A percentile compares a stretch with the other conserved stretches of the same genome.
Conservation (phyloP, 2,797 vertebrate species). For the Tarsius wallacei region DNA sequence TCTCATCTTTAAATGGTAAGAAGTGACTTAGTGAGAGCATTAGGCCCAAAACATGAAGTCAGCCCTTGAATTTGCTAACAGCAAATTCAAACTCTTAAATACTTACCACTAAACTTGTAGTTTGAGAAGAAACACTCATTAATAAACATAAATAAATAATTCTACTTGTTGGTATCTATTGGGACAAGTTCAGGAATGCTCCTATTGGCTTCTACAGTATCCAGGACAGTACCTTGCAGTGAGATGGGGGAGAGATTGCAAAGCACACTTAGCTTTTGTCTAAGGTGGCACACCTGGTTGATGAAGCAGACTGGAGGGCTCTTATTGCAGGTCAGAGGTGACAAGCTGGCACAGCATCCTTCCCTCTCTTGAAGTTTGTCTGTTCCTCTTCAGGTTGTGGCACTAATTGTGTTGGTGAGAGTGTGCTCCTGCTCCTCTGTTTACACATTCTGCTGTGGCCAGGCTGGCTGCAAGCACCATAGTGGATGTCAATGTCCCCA, state of each 20-base stretch:
- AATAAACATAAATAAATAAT: conserved; percentile 16
- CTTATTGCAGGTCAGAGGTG: not conserved
- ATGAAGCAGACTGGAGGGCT: not conserved
- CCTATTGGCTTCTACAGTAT: not conserved
- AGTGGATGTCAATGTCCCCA: not conserved
- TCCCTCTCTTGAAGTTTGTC: not conserved
- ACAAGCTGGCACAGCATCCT: not conserved
- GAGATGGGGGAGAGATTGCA: not conserved
- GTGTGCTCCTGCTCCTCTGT: not conserved
- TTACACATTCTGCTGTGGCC: not conserved
- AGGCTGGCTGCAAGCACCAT: not conserved
- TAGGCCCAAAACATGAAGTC: not conserved
- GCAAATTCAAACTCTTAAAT: conserved; percentile 21
- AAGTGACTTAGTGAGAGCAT: not conserved
- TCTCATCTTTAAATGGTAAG: not conserved
- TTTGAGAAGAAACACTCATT: not conserved
- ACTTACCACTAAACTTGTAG: not conserved
- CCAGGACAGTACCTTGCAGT: not conserved
- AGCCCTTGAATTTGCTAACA: not conserved
- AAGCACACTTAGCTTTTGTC: not conserved
- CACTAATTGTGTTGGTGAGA: not conserved
- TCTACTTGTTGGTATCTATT: not conserved
- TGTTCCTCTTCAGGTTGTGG: not conserved
- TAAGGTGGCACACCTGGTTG: not conserved
- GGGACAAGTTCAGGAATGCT: not conserved